These are phyloP conservation scores for Phortica magna DNA, from an alignment of 2,888 invertebrate genomes.

Conservation along the genomic window DNA sequence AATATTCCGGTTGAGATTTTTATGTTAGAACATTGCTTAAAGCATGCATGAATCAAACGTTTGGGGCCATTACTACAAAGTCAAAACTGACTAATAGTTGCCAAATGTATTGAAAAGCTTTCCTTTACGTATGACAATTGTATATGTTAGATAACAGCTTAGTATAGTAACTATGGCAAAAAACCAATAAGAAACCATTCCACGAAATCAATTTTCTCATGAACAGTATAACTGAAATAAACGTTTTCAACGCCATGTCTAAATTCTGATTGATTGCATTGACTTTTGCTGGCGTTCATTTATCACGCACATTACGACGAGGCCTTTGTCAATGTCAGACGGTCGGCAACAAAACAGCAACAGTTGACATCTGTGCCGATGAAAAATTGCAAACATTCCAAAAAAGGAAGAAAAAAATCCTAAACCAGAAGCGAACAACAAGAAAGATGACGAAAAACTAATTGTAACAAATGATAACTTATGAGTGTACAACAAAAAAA, in stretches of 20 bases:
- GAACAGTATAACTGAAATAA: background rate
- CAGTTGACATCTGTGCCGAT: conserved; percentile 31
- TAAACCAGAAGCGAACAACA: background rate
- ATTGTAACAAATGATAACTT: conserved; percentile 34
- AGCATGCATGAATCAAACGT: too few species aligned
- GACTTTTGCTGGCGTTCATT: conserved; percentile 29
- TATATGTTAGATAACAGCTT: too few species aligned
- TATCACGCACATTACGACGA: conserved; percentile 25
- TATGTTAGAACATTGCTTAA: too few species aligned
- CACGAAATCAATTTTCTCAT: background rate
- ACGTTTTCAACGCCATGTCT: conserved; percentile 22
- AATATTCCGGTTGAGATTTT: too few species aligned
- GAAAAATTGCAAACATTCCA: conserved; percentile 25
- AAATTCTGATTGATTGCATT: conserved; percentile 33
- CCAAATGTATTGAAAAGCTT: too few species aligned
- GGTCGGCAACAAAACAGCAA: conserved; percentile 25
- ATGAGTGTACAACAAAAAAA: conserved; percentile 20
- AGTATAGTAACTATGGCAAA: too few species aligned
- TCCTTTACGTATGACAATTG: too few species aligned
- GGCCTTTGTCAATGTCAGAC: conserved; percentile 33
- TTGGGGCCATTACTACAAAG: too few species aligned
- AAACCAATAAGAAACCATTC: background rate
- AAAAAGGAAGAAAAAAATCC: conserved; percentile 7
- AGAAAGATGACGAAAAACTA: conserved; percentile 28
- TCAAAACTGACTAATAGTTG: too few species aligned